A percentile compares a stretch with the other conserved stretches of the same genome.
Evolutionary conservation across 2,113 vertebrate species (phyloP).

Genomic region (Ovibos moschatus): DNA sequence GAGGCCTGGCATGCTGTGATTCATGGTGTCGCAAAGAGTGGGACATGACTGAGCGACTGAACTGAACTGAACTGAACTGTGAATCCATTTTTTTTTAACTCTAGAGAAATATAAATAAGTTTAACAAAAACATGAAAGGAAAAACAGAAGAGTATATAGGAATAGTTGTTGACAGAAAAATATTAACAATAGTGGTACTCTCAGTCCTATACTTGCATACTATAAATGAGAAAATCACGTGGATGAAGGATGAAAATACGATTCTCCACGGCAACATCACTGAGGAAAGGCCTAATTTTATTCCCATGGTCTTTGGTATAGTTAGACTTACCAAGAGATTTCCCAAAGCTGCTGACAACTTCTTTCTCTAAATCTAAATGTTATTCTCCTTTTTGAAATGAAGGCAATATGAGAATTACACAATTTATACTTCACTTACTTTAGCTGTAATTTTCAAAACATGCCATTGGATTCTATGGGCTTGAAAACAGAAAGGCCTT

Average conservation of each 20-base stretch:
- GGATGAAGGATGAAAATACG: conserved; percentile 7
- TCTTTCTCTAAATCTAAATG: conserved; percentile 53
- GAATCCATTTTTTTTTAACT: conserved; percentile 7
- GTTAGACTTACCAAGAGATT: not conserved
- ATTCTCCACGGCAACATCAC: not conserved
- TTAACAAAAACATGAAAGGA: conserved; percentile 16
- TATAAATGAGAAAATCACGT: conserved; percentile 6
- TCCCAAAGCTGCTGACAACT: conserved; percentile 26
- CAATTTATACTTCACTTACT: conserved; percentile 44
- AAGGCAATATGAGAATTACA: conserved; percentile 55
- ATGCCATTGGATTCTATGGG: not conserved
- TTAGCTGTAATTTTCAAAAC: conserved; percentile 35
- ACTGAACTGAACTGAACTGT: not conserved
- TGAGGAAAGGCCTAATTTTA: not conserved
- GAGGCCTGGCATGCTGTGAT: no score
- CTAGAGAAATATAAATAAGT: conserved; percentile 35
- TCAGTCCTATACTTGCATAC: not conserved
- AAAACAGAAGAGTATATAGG: not conserved
- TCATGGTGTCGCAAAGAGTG: no score
- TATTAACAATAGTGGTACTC: not conserved
- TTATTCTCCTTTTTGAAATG: conserved; percentile 51
- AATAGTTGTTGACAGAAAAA: conserved; percentile 16
- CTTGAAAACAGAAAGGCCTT: conserved; percentile 4
- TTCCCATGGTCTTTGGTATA: not conserved
- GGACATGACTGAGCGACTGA: rapidly evolving